Evolutionary conservation across 2,113 vertebrate species (phyloP).

Genomic region (Tragelaphus strepsiceros): DNA sequence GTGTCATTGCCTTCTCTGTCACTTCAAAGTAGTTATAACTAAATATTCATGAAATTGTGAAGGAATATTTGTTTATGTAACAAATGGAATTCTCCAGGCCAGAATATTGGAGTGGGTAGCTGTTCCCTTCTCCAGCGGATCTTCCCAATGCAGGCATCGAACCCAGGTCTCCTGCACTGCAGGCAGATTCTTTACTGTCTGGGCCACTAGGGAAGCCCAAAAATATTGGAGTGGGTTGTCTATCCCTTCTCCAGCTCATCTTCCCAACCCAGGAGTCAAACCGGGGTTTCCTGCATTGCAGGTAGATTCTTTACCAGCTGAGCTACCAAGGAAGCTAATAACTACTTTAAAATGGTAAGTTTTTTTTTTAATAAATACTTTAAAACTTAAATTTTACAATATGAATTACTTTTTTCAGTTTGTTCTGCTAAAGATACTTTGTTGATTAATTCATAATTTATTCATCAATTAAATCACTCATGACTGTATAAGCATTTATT

Average conservation of each 20-base stretch:
- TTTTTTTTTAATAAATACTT: neutral
- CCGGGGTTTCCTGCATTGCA: neutral
- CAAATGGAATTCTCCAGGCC: neutral
- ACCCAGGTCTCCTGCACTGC: neutral
- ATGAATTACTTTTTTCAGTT: neutral
- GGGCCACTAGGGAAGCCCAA: neutral
- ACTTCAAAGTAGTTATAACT: neutral
- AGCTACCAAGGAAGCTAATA: neutral
- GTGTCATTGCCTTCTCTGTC: no score
- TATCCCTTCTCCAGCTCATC: neutral
- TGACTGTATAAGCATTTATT: neutral
- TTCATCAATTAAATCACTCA: neutral
- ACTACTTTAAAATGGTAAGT: neutral
- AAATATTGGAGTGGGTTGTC: neutral
- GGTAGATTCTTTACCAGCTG: neutral
- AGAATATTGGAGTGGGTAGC: neutral
- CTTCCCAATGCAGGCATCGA: neutral
- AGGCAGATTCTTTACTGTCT: rapidly evolving
- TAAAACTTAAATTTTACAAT: neutral
- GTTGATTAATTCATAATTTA: neutral
- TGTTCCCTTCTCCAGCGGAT: rapidly evolving
- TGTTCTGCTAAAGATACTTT: neutral
- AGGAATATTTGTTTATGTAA: neutral
- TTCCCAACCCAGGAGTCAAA: neutral
- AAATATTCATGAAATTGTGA: neutral